phyloP scores from a whole-genome alignment of 1,140 invertebrate species.

The Vanessa atalanta region DNA sequence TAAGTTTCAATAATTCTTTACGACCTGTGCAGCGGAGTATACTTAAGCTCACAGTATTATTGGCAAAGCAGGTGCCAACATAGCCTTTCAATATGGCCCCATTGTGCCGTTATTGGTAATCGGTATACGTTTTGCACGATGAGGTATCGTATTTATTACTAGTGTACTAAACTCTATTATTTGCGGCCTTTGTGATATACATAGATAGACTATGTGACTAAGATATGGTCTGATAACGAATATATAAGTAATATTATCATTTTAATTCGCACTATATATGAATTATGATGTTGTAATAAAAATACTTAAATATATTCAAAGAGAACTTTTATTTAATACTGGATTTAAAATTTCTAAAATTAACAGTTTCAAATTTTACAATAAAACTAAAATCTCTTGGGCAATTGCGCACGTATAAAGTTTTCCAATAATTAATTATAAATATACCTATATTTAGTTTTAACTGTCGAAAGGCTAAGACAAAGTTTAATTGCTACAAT shows the following conservation, averaged over 20 bases:
- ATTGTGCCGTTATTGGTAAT: conserved; percentile 64
- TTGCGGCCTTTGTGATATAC: not conserved
- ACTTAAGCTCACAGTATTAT: conserved; percentile 36
- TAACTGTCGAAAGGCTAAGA: no score
- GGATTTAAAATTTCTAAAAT: not conserved
- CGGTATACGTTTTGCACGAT: conserved; percentile 53
- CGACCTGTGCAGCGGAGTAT: conserved; percentile 19
- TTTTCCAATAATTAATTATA: not conserved
- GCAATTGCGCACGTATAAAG: not conserved
- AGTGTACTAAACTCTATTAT: conserved; percentile 30
- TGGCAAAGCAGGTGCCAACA: conserved; percentile 53
- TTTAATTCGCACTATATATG: not conserved
- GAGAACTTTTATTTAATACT: not conserved
- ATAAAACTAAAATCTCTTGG: not conserved
- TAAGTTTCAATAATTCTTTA: conserved; percentile 23
- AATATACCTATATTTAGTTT: no score
- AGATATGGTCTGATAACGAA: not conserved
- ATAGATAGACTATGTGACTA: not conserved
- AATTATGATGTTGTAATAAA: no score
- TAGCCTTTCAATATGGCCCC: conserved; percentile 52
- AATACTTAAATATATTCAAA: no score
- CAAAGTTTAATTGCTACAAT: no score
- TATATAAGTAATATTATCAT: not conserved
- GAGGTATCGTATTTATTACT: conserved; percentile 59
- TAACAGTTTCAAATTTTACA: no score